These are phyloP conservation scores for Merodon equestris DNA, from an alignment of 2,888 invertebrate genomes.

Conservation along the genomic window DNA sequence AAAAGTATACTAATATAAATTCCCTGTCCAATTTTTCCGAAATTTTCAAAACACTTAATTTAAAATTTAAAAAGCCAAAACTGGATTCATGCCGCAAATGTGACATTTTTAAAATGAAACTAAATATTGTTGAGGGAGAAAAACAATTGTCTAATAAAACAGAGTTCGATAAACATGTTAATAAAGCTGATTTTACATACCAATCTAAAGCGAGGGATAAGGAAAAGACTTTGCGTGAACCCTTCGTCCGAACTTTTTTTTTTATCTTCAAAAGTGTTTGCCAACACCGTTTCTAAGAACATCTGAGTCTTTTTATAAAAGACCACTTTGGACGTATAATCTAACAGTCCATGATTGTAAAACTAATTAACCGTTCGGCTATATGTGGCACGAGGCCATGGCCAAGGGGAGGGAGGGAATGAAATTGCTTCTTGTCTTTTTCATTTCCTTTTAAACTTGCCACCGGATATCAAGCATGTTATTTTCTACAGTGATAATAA, in stretches of 20 bases:
- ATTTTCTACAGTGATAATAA: slow-evolving; percentile 23
- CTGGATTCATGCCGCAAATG: slow-evolving; percentile 61
- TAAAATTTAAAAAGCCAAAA: slow-evolving; percentile 62
- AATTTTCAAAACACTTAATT: slow-evolving; percentile 50
- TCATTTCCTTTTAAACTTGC: slow-evolving; percentile 27
- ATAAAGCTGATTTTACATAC: slow-evolving; percentile 21
- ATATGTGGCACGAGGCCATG: slow-evolving; percentile 67
- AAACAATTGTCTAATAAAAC: neutral
- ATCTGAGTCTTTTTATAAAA: slow-evolving; percentile 57
- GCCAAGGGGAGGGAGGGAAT: slow-evolving; percentile 58
- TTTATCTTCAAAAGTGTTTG: slow-evolving; percentile 64
- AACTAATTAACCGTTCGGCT: slow-evolving; percentile 47
- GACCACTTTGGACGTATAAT: slow-evolving; percentile 59
- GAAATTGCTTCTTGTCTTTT: slow-evolving; percentile 59
- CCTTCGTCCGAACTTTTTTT: slow-evolving; percentile 16
- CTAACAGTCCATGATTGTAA: slow-evolving; percentile 54
- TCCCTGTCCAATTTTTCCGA: slow-evolving; percentile 60
- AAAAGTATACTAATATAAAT: slow-evolving; percentile 13
- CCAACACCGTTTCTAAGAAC: slow-evolving; percentile 55
- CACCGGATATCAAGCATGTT: slow-evolving; percentile 33
- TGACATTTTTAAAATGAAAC: slow-evolving; percentile 55
- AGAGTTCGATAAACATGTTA: slow-evolving; percentile 8
- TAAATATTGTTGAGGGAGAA: slow-evolving; percentile 3
- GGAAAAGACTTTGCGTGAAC: slow-evolving; percentile 21
- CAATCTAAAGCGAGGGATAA: slow-evolving; percentile 38